Base-by-base conservation (phyloP, 2,113 vertebrate genomes). In the Ageneiosus marmoratus region DNA sequence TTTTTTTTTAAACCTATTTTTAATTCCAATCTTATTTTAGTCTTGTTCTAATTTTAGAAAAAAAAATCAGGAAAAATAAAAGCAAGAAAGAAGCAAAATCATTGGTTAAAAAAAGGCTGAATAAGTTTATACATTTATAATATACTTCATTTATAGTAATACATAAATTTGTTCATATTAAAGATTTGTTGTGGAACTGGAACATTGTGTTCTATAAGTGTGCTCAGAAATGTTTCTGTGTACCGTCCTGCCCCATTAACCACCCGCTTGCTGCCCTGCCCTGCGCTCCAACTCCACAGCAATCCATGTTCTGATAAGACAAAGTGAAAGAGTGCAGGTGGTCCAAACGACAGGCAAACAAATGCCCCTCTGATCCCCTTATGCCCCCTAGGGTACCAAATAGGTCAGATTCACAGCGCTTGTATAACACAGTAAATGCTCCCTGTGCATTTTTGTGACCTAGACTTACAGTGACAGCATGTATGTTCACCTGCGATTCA, bases 401-500 rank as follows among this genome's bases (percentile, higher is more conserved):
- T 24, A 55, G 29, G 50, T 34, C 73, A 76, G 73, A 0, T 2
- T 32, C n/a, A 12, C 50, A 13, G 18, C 50, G 29, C 22, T 51
- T 13, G 16, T 63, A 12, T 82, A 74, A 58, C 44, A 41, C 37
- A 73, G 37, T 62, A 62, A 72, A 81, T 12, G 9, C 46, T 69
- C 55, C 41, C 22, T 46, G 32, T 62, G 53, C 12, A 41, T 74
- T 62, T 74, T 34, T 82, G 18, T 62, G 27, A 74, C 55, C 72
- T 62, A n/a, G 58, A 37, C 55, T 50, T 34, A 27, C 27, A 69
- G 62, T 69, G 50, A 83, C 62, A 70, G 74, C 62, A 56, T 77
- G 50, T 58, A 55, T 34, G 67, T 77, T 53, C 24, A 8, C 29
- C 81, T 44, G 10, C 77, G 62, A 83, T 50, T 83, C 50, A 77